Base-by-base conservation (phyloP, 1,140 invertebrate species). In the Chironomus tepperi region DNA sequence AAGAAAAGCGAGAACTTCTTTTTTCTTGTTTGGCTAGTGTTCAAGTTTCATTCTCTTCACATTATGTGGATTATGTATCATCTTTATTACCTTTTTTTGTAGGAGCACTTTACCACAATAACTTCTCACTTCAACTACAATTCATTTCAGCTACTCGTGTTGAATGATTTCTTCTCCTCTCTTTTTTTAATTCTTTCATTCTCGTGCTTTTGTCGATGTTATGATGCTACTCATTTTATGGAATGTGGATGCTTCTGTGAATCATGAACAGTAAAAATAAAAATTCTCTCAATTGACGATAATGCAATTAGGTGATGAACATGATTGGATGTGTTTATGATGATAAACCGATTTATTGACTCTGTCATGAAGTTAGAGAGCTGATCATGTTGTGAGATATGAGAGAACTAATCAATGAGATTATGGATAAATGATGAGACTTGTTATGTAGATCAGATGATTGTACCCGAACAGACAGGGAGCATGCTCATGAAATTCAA, bases 1-100 rank as follows among this genome's bases (percentile, higher is more conserved):
- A 34, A 34, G 24, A 34, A 34, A 34, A 34, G n/a, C n/a, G 47
- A 57, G 12, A 5, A n/a, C 10, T n/a, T 57, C 15, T 15, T n/a
- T 57, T 57, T 57, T 57, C 3, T 57, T 57, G 47, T 57, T 57
- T 57, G 47, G 47, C 47, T 57, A 57, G 12, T 57, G 47, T 57
- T 57, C 47, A 57, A 57, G 12, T n/a, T 15, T 57, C 12, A 10
- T 57, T 57, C n/a, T n/a, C n/a, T 57, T 57, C 47, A 57, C 47
- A 57, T 57, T 57, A 57, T 57, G n/a, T 57, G 47, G n/a, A 47
- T 47, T 57, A 57, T 57, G 47, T 57, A 57, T 57, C 47, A 57
- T 57, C n/a, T 57, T 57, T 57, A 57, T 57, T 57, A 57, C 10
- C 47, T 57, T 57, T 15, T 47, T 12, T 57, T 57, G 47, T n/a